phyloP scores from a whole-genome alignment of 2,113 vertebrate genomes.

The Catagonus wagneri region DNA sequence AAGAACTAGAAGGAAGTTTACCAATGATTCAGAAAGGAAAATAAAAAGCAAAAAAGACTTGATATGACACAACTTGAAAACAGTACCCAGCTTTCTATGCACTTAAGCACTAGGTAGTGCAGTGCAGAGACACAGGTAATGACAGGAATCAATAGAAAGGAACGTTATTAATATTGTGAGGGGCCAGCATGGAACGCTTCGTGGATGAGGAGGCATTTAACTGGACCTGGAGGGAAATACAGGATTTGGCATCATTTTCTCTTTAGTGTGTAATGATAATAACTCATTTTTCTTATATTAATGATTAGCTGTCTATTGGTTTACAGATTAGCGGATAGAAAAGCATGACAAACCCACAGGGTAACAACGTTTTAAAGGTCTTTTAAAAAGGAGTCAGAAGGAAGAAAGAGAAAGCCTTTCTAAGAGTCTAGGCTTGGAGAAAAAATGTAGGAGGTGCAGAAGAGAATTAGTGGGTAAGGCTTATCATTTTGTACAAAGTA shows the following conservation, averaged over 20 bases:
- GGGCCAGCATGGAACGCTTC: neutral
- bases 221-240: neutral
- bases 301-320: constrained; percentile 53
- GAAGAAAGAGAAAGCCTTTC: constrained; percentile 59
- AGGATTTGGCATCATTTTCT: constrained; percentile 41
- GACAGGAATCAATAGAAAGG: neutral
- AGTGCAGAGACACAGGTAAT: neutral
- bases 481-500: constrained; percentile 78
- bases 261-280: constrained; percentile 20
- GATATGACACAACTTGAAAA: neutral
- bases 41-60: neutral
- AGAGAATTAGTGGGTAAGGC: constrained; percentile 75
- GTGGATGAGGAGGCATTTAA: constrained; percentile 23
- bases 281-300: constrained; percentile 67
- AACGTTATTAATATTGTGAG: neutral
- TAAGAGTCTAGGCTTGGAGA: constrained; percentile 63
- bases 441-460: constrained; percentile 69
- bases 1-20: constrained; percentile 8
- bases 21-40: neutral
- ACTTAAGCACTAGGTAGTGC: neutral
- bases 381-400: constrained; percentile 45
- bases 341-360: constrained; percentile 14
- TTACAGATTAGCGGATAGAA: constrained; percentile 41
- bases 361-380: constrained; percentile 39
- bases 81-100: neutral